Conservation (phyloP, 2,113 vertebrate species). For the Pelvicachromis taeniatus region DNA sequence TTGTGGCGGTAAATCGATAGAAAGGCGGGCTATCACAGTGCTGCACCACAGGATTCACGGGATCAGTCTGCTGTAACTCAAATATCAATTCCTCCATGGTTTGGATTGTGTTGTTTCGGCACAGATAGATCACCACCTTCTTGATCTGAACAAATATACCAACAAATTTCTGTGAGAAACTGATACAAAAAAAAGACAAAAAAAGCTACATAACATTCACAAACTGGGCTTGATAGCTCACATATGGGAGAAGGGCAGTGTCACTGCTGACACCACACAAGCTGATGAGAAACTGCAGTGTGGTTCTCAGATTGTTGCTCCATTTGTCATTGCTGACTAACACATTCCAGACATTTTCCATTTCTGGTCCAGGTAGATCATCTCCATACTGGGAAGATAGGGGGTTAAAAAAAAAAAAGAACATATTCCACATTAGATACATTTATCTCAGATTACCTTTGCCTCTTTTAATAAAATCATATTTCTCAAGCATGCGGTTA, state of each 20-base stretch:
- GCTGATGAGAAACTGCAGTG: constrained; percentile 93
- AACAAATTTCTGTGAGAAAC: not conserved
- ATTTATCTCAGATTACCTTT: not conserved
- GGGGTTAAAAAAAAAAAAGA: not conserved
- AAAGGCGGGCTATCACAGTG: constrained; percentile 95
- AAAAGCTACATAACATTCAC: not conserved
- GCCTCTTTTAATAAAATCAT: not conserved
- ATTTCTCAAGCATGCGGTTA: constrained; percentile 41
- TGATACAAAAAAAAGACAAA: not conserved
- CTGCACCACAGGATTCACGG: constrained; percentile 92
- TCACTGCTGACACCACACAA: constrained; percentile 96
- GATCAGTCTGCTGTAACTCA: constrained; percentile 94
- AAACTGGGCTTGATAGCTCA: constrained; percentile 50
- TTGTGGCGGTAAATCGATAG: constrained; percentile 89
- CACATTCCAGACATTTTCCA: constrained; percentile 97
- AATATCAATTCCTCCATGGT: constrained; percentile 96
- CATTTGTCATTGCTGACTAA: constrained; percentile 93
- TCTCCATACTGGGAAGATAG: constrained; percentile 83
- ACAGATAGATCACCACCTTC: constrained; percentile 93
- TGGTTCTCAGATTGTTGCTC: constrained; percentile 91
- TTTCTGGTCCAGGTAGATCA: constrained; percentile 90
- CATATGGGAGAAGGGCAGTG: constrained; percentile 88
- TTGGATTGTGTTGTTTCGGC: constrained; percentile 93
- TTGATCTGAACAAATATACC: constrained; percentile 80
- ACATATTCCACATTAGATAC: not conserved